phyloP scores from a whole-genome alignment of 1,140 invertebrate genomes.

The Grapholita molesta region DNA sequence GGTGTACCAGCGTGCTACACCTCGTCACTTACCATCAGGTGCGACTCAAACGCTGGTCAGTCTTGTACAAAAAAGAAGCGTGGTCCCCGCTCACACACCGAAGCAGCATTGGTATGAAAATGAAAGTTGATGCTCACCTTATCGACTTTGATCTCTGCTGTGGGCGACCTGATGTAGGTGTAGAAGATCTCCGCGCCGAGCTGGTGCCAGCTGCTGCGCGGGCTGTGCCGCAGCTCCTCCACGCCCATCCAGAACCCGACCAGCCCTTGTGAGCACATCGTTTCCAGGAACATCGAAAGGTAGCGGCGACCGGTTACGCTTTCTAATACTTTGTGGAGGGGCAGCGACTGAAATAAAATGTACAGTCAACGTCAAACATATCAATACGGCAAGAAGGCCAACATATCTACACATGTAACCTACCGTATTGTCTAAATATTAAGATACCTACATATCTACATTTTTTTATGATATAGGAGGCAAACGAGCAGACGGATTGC shows the following conservation, averaged over 20 bases:
- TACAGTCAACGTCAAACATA: neutral
- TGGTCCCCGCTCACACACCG: no score
- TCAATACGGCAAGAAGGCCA: neutral
- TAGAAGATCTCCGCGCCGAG: conserved; percentile 94
- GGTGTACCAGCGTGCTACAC: no score
- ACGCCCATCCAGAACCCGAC: conserved; percentile 93
- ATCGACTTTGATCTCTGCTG: conserved; percentile 88
- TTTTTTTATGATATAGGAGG: no score
- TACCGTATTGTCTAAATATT: no score
- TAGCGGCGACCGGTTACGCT: conserved; percentile 85
- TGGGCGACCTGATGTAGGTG: conserved; percentile 89
- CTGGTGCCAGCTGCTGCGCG: conserved; percentile 88
- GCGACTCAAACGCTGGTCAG: no score
- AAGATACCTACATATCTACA: no score
- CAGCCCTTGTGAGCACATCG: conserved; percentile 87
- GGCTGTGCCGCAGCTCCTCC: conserved; percentile 87
- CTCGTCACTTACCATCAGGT: no score
- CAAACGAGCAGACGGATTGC: no score
- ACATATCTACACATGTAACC: no score
- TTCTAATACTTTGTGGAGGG: conserved; percentile 83
- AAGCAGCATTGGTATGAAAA: no score
- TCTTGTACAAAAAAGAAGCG: no score
- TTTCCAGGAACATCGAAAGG: conserved; percentile 89
- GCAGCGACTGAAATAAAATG: conserved; percentile 74
- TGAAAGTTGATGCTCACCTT: conserved; percentile 70